phyloP scores from a whole-genome alignment of 1,140 invertebrate genomes.

The Lucilia sericata region DNA sequence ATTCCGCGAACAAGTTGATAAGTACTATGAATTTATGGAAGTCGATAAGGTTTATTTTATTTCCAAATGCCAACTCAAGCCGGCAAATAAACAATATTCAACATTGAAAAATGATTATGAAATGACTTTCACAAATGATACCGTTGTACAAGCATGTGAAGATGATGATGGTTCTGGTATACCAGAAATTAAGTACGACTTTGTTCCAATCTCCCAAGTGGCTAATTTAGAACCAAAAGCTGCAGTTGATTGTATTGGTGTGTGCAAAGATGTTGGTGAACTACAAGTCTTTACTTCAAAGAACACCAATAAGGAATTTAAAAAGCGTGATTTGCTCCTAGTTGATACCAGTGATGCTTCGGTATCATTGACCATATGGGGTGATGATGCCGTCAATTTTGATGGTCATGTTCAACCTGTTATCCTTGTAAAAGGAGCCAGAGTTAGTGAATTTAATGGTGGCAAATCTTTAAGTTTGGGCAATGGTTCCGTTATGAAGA shows the following conservation, averaged over 20 bases:
- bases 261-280: slow-evolving; percentile 84
- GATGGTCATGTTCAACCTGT: slow-evolving; percentile 81
- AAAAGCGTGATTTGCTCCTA: slow-evolving; percentile 89
- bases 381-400: slow-evolving; percentile 86
- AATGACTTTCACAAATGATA: slow-evolving; percentile 88
- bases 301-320: slow-evolving; percentile 84
- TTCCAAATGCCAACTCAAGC: slow-evolving; percentile 83
- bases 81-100: slow-evolving; percentile 92
- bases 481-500: slow-evolving; percentile 74
- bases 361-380: slow-evolving; percentile 84
- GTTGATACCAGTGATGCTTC: slow-evolving; percentile 87
- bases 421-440: slow-evolving; percentile 83
- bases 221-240: slow-evolving; percentile 76
- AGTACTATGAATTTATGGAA: slow-evolving; percentile 91
- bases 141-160: slow-evolving; percentile 79
- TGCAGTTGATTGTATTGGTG: slow-evolving; percentile 89
- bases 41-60: slow-evolving; percentile 90
- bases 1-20: slow-evolving; percentile 91
- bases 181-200: slow-evolving; percentile 86
- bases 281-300: slow-evolving; percentile 78
- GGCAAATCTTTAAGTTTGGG: slow-evolving; percentile 72
- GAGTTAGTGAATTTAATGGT: slow-evolving; percentile 80
- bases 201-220: slow-evolving; percentile 83
- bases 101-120: slow-evolving; percentile 95
- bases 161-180: slow-evolving; percentile 72